These are phyloP conservation scores for Oophaga sylvatica DNA, from an alignment of 2,797 vertebrate species.

Conservation along the genomic window DNA sequence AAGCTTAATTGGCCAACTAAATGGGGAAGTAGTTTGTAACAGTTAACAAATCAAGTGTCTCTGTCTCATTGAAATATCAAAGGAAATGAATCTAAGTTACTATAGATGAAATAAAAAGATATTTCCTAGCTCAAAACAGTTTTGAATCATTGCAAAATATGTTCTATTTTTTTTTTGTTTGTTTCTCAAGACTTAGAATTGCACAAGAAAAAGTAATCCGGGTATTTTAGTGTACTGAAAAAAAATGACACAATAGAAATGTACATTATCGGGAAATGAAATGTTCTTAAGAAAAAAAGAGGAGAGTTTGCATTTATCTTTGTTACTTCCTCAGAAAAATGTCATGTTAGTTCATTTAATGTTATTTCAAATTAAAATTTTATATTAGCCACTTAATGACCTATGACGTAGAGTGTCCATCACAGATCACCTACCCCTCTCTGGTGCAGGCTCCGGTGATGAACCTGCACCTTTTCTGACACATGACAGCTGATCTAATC, in stretches of 20 bases:
- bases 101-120: background rate
- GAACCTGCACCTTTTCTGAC: too few species aligned
- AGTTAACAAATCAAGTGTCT: constrained; percentile 23
- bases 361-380: too few species aligned
- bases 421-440: too few species aligned
- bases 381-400: too few species aligned
- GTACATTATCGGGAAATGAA: background rate
- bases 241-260: background rate
- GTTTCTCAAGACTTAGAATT: background rate
- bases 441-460: too few species aligned
- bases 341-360: too few species aligned
- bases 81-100: constrained; percentile 11
- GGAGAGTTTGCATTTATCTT: background rate
- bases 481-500: too few species aligned
- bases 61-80: constrained; percentile 8
- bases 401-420: too few species aligned
- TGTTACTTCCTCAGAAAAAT: too few species aligned
- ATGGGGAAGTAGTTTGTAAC: background rate
- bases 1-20: background rate
- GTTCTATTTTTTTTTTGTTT: background rate
- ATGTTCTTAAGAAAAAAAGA: background rate
- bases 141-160: constrained; percentile 13
- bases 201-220: background rate
- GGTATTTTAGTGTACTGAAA: background rate
- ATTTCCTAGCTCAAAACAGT: background rate